Evolutionary conservation across 2,888 invertebrate species (phyloP).

Genomic region (Lucinisca nassula): DNA sequence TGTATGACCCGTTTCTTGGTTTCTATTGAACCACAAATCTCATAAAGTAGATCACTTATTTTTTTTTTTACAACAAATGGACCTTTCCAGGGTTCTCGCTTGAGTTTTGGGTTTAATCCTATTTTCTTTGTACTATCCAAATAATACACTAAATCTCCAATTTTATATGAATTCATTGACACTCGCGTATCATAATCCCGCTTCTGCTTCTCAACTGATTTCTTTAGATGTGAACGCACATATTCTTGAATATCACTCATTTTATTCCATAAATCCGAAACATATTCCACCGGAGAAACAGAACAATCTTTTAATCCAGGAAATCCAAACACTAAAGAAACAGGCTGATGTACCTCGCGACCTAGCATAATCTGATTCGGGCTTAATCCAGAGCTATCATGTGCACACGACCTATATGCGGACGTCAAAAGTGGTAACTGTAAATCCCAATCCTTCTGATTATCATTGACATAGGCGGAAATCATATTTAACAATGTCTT

Average conservation of each 20-base stretch:
- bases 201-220: background rate
- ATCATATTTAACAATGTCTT: slow-evolving; percentile 23
- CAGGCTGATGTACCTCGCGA: background rate
- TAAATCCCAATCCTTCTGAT: slow-evolving; percentile 32
- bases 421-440: slow-evolving; percentile 14
- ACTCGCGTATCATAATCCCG: background rate
- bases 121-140: background rate
- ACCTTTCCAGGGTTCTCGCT: too few relatives aligned
- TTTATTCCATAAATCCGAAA: background rate
- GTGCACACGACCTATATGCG: slow-evolving; percentile 25
- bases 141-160: background rate
- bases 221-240: background rate
- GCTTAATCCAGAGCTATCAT: slow-evolving; percentile 8
- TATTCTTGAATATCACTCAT: background rate
- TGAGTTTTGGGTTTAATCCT: too few relatives aligned
- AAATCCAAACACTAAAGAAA: background rate
- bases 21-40: too few relatives aligned
- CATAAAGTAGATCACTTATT: too few relatives aligned
- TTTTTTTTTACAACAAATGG: too few relatives aligned
- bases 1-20: too few relatives aligned
- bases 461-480: slow-evolving; percentile 23
- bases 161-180: background rate
- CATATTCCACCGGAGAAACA: background rate
- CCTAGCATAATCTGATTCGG: background rate
- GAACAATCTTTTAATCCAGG: background rate